These are phyloP conservation scores for Philypnodon macrostomus DNA, from an alignment of 2,797 vertebrate genomes.

Conservation along the genomic window DNA sequence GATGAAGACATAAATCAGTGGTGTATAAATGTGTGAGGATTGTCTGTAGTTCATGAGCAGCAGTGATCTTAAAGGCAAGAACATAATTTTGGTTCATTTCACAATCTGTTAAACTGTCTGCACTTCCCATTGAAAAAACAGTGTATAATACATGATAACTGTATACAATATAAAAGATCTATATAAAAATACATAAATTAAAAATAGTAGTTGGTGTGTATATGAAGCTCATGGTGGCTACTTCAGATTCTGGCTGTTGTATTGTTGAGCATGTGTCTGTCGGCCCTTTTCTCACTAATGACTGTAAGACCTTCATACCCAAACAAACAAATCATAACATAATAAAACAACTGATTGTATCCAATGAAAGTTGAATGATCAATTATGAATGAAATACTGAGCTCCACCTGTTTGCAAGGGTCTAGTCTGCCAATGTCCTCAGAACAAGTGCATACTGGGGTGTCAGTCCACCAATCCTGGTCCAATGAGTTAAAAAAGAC, in stretches of 20 bases:
- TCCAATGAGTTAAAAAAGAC: slow-evolving; percentile 52
- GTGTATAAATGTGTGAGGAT: slow-evolving; percentile 45
- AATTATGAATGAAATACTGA: slow-evolving; percentile 59
- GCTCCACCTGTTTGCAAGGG: slow-evolving; percentile 41
- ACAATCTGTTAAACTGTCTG: slow-evolving; percentile 32
- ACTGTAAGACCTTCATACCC: slow-evolving; percentile 26
- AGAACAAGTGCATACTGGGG: slow-evolving; percentile 57
- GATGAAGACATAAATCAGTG: slow-evolving; percentile 32
- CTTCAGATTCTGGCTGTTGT: slow-evolving; percentile 14
- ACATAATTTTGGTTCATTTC: slow-evolving; percentile 48
- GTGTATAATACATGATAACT: slow-evolving; percentile 37
- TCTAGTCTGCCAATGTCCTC: slow-evolving; percentile 42
- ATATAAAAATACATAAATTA: slow-evolving; percentile 42
- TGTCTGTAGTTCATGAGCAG: slow-evolving; percentile 56
- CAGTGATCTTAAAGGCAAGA: slow-evolving; percentile 53
- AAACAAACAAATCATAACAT: slow-evolving; percentile 14
- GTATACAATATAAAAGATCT: slow-evolving; percentile 49
- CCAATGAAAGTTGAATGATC: slow-evolving; percentile 52
- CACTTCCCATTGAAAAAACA: slow-evolving; percentile 37
- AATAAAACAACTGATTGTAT: slow-evolving; percentile 44
- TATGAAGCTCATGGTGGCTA: slow-evolving; percentile 27
- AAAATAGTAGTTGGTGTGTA: slow-evolving; percentile 30
- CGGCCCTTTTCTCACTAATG: slow-evolving; percentile 36
- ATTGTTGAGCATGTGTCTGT: slow-evolving; percentile 53
- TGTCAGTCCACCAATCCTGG: slow-evolving; percentile 54